These are phyloP conservation scores for Tetramorium bicarinatum DNA, from an alignment of 2,888 invertebrate species.

Conservation along the genomic window DNA sequence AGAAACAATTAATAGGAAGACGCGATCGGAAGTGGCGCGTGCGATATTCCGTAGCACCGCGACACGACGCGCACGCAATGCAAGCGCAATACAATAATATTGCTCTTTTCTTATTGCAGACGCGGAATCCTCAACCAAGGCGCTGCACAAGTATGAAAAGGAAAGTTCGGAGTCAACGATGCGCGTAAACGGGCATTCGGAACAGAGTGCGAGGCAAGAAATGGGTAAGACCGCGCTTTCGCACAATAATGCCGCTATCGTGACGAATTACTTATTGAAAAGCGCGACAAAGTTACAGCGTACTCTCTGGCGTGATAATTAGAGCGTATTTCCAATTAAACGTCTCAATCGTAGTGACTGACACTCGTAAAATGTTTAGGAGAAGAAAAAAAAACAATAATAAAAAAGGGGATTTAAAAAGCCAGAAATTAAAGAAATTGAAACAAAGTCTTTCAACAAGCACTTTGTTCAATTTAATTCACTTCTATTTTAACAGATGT, in stretches of 20 bases:
- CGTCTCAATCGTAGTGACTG: not conserved
- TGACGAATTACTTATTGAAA: slow-evolving; percentile 40
- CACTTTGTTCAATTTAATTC: not conserved
- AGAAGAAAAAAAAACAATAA: not conserved
- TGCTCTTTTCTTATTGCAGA: slow-evolving; percentile 51
- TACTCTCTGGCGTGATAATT: not conserved
- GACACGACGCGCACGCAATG: not conserved
- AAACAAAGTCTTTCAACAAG: not conserved
- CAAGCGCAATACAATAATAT: not conserved
- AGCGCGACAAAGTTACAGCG: not conserved
- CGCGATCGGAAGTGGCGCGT: slow-evolving; percentile 30
- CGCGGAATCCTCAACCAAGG: slow-evolving; percentile 58
- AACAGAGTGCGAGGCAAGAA: slow-evolving; percentile 82
- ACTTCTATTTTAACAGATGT: not conserved
- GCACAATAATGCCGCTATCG: not conserved
- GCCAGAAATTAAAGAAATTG: not conserved
- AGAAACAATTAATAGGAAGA: slow-evolving; percentile 41
- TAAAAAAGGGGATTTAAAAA: not conserved
- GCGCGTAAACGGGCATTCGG: slow-evolving; percentile 84
- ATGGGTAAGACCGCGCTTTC: slow-evolving; percentile 80
- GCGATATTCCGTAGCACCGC: slow-evolving; percentile 5
- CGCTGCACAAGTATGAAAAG: slow-evolving; percentile 79
- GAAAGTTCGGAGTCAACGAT: slow-evolving; percentile 80
- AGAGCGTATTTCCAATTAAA: slow-evolving; percentile 14
- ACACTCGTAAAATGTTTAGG: not conserved